Conservation (phyloP, 2,797 vertebrate genomes). For the Rhabdomys pumilio region DNA sequence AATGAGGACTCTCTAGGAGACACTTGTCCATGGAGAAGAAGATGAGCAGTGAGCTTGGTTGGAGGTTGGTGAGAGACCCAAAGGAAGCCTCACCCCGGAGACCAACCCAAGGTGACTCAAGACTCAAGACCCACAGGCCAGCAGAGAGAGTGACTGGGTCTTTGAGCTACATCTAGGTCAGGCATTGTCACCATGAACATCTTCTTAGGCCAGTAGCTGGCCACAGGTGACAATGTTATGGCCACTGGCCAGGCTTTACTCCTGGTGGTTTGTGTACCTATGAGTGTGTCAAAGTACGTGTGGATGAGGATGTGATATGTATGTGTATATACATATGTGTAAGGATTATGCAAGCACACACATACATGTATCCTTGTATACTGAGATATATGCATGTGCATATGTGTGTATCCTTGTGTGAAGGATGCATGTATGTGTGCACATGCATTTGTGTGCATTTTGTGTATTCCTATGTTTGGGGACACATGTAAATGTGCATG, state of each 20-base stretch:
- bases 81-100: background rate
- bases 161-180: background rate
- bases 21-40: accelerated
- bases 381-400: background rate
- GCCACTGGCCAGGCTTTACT: background rate
- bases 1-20: accelerated
- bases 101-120: background rate
- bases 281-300: background rate
- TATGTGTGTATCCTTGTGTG: background rate
- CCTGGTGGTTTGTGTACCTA: background rate
- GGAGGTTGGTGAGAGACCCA: too few species aligned
- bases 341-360: background rate
- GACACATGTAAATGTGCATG: background rate
- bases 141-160: accelerated
- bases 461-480: background rate
- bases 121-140: background rate
- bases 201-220: too few species aligned
- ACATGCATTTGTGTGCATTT: background rate
- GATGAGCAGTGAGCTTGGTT: background rate
- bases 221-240: background rate
- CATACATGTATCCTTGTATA: background rate
- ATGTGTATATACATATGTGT: too few species aligned
- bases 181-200: background rate
- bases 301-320: too few species aligned
- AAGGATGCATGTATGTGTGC: background rate